Evolutionary conservation across 2,113 vertebrate species (phyloP), one percentile per base, ranked within the genome.

Genomic region (Takifugu bimaculatus): DNA sequence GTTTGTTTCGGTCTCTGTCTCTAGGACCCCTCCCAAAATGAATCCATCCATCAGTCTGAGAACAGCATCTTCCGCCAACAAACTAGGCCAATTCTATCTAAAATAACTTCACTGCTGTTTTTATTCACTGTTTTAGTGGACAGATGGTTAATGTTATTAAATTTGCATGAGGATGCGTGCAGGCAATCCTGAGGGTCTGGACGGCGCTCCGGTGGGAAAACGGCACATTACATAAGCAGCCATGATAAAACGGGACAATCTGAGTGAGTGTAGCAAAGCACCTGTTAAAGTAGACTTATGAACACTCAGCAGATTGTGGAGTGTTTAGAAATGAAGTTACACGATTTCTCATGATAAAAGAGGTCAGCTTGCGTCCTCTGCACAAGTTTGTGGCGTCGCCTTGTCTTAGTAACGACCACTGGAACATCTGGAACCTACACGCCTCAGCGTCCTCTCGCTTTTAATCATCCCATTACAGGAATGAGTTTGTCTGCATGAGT

Each of bases 171-270:
- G 20, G 20, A 20, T 20, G 20, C 20, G 20, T 20, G 20, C 20
- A 20, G 20, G 20, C 20, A 20, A 20, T 20, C 20, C 20, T 20
- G 20, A 20, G 20, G 20, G 20, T 20, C 20, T 20, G 20, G 20
- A 20, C 20, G 20, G 20, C 20, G 20, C 20, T 20, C 20, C 20
- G 20, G 20, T 20, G 20, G 20, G 20, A 20, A 20, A 20, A 20
- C 20, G 20, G 20, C 20, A 20, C 20, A 20, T 20, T 20, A 20
- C 20, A 54, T 82, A 79, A 87, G 68, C 4, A 12, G 28, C 56
- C 70, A 49, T 74, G 78, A 69, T 65, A 78, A 78, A 76, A 67
- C 74, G 63, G 27, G 45, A 65, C 52, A 1, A 51, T 57, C 75
- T 27, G 50, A 52, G 58, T 50, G 20, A 63, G 60, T 49, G 55